Percentiles rank a stretch among this genome's conserved stretches.
phyloP scores from a whole-genome alignment of 2,113 vertebrate genomes.

The Felis chaus region DNA sequence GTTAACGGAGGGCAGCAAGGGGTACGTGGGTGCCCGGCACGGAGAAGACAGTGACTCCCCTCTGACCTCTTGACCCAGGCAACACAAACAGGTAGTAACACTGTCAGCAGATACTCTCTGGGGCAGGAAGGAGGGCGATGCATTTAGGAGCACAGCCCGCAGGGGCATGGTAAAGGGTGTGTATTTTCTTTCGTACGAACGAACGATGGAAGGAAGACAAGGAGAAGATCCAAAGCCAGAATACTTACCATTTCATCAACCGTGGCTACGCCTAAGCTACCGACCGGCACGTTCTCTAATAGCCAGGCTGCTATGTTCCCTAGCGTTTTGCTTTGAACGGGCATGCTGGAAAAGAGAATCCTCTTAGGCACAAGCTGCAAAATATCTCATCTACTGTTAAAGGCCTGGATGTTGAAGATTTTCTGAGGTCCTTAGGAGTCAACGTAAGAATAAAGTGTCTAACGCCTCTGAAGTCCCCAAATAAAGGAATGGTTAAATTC shows the following conservation, averaged over 20 bases:
- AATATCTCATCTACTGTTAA: conserved; percentile 23
- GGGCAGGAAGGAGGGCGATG: not conserved
- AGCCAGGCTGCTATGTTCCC: conserved; percentile 18
- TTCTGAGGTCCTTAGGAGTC: conserved; percentile 39
- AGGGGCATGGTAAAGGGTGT: not conserved
- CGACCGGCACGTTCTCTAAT: not conserved
- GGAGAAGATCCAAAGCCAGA: conserved; percentile 14
- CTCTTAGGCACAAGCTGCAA: not conserved
- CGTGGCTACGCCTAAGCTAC: not conserved
- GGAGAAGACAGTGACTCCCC: not conserved
- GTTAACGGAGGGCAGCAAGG: not conserved
- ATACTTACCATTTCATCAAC: conserved; percentile 71
- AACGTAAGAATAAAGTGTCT: not conserved
- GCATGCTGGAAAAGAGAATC: conserved; percentile 52
- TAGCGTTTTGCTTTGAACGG: not conserved
- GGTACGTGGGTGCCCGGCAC: not conserved
- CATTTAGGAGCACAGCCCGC: not conserved
- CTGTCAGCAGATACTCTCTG: not conserved
- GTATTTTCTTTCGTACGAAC: not conserved
- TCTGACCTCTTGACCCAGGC: not conserved
- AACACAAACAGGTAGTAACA: too few relatives aligned
- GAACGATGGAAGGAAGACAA: conserved; percentile 54
- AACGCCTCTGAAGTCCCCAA: conserved; percentile 14
- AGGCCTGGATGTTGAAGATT: conserved; percentile 36
- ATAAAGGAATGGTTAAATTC: conserved; percentile 39